phyloP scores from a whole-genome alignment of 1,140 invertebrate genomes.

The Heliconius congener region DNA sequence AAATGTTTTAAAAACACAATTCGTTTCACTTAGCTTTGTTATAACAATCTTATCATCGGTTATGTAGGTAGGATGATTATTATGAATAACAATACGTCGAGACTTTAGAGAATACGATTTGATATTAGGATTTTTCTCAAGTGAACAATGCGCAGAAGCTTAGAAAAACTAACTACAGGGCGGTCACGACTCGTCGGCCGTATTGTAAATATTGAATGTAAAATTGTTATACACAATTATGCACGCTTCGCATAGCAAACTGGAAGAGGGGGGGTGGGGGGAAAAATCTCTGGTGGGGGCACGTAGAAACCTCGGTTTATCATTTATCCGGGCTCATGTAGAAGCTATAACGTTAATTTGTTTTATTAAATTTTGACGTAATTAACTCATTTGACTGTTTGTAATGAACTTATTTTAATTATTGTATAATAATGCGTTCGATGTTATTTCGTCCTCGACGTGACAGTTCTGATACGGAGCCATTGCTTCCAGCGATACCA shows the following conservation, averaged over 20 bases:
- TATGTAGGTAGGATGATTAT: not conserved
- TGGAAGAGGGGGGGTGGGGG: not conserved
- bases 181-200: too few relatives aligned
- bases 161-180: too few relatives aligned
- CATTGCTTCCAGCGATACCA: slow-evolving; percentile 43
- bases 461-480: slow-evolving; percentile 45
- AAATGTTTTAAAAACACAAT: not conserved
- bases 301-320: not conserved
- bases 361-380: not conserved
- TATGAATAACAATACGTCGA: too few relatives aligned
- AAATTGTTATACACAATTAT: not conserved
- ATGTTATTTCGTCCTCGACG: slow-evolving; percentile 34
- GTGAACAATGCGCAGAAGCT: too few relatives aligned
- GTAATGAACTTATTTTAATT: not conserved
- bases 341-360: not conserved
- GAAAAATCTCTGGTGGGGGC: not conserved
- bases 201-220: not conserved
- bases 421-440: slow-evolving; percentile 29
- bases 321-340: not conserved
- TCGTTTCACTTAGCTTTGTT: not conserved
- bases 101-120: too few relatives aligned
- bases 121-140: too few relatives aligned
- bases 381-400: not conserved
- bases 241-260: not conserved
- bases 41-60: not conserved